Conservation (phyloP, 2,113 vertebrate species). For the Cygnus atratus region DNA sequence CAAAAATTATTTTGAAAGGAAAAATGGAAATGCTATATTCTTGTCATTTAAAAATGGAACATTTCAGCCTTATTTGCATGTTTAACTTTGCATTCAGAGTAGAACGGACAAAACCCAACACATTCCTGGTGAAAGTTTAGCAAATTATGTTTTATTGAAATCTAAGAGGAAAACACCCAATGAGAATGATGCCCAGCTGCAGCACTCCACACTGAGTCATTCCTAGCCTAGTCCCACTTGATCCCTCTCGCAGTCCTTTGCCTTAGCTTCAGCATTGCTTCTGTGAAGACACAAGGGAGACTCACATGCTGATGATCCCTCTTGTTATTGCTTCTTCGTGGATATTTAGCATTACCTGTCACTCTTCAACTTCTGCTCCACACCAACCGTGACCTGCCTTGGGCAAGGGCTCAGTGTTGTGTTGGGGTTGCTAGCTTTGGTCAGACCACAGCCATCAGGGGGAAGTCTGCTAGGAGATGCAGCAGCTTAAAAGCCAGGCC, state of each 20-base stretch:
- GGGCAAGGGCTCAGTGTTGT: background rate
- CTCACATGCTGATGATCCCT: background rate
- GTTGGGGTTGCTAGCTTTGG: background rate
- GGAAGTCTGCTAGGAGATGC: background rate
- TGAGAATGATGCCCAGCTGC: background rate
- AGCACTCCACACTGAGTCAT: rapidly evolving
- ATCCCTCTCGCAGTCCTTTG: background rate
- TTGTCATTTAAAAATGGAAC: constrained; percentile 2
- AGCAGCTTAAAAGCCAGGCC: background rate
- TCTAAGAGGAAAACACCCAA: background rate
- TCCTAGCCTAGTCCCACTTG: background rate
- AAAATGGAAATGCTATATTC: constrained; percentile 1
- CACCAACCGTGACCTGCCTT: background rate
- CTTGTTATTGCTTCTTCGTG: background rate
- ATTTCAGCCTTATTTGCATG: constrained; percentile 26
- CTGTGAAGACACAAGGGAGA: background rate
- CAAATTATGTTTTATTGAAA: background rate
- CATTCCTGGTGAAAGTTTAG: background rate
- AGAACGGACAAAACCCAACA: background rate
- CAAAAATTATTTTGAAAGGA: constrained; percentile 29
- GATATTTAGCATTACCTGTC: background rate
- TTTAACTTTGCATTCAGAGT: constrained; percentile 2
- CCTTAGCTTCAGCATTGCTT: background rate
- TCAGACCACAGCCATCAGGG: background rate
- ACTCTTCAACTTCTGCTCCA: background rate